Conservation (phyloP, 2,113 vertebrate species). For the Xiphophorus couchianus region DNA sequence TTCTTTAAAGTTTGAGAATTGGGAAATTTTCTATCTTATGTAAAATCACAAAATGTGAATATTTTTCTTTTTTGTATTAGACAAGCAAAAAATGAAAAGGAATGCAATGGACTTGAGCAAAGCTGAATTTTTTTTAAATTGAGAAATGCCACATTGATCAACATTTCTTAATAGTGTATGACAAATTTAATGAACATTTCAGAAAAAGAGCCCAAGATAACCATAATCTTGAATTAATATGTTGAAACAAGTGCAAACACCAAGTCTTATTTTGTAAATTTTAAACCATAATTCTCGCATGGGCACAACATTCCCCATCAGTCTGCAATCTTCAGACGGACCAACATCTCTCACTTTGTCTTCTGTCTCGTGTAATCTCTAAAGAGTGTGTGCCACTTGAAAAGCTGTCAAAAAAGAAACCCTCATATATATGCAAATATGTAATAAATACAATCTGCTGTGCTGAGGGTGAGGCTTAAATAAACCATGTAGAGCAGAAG, state of each 20-base stretch:
- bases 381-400: conserved; percentile 53
- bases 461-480: conserved; percentile 63
- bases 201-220: not conserved
- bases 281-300: conserved; percentile 3
- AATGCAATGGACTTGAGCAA: not conserved
- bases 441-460: conserved; percentile 72
- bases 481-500: conserved; percentile 52
- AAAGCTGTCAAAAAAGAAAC: conserved; percentile 56
- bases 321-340: conserved; percentile 40
- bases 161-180: no score
- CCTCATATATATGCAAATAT: conserved; percentile 74
- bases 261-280: conserved; percentile 10
- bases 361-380: conserved; percentile 56
- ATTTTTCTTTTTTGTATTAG: not conserved
- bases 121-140: not conserved
- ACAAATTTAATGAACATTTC: not conserved
- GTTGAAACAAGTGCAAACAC: not conserved
- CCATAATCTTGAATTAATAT: not conserved
- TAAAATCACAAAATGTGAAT: not conserved
- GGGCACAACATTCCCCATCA: conserved; percentile 33
- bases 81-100: not conserved
- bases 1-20: no score
- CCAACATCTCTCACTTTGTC: conserved; percentile 60
- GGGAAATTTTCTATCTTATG: no score
- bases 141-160: not conserved